Base-by-base conservation (phyloP, 2,797 vertebrate genomes). In the Lacerta bilineata region DNA sequence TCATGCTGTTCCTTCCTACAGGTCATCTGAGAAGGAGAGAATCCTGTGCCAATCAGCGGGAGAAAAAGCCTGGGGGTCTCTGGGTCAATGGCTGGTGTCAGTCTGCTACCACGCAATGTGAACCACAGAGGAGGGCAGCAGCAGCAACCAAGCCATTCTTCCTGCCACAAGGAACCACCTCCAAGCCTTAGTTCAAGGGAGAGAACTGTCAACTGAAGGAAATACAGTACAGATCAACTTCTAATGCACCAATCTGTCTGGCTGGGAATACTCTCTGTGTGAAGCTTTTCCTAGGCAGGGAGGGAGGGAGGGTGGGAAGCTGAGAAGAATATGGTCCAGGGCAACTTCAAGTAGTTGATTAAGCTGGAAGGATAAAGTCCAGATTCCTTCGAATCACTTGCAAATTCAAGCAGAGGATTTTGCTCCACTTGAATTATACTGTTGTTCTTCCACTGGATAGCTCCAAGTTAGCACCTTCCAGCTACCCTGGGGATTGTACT, bases 321-420 rank as follows among this genome's bases (percentile, higher is more conserved):
- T 90, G 75, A 93, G 90, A 85, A 93, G 89, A 84, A 89, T 89
- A 92, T 86, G 72, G 88, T 68, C 1, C 74, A 10, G 29, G 39
- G 15, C 36, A 43, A 33, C 41, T 43, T 46, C 39, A 46, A 10
- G 66, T 3, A 27, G 20, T 27, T 50, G 36, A 46, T n/a, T 9
- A 69, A 79, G 66, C 43, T 66, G 78, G 25, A 64, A 84, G 89
- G 78, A 90, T 95, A 91, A 95, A 94, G 92, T 94, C 93, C 92
- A 91, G 93, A 36, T 90, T 93, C 91, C 66, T 93, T 85, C 85
- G 86, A 85, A n/a, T 39, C 13, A 72, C 85, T 50, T 91, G 91
- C 86, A 85, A 87, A 90, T 72, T 68, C 8, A 69, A 84, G 72
- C 91, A 87, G 43, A 33, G 55, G 86, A 89, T 20, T 4, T 74